Conservation (phyloP, 2,113 vertebrate genomes). For the Percina caprodes region DNA sequence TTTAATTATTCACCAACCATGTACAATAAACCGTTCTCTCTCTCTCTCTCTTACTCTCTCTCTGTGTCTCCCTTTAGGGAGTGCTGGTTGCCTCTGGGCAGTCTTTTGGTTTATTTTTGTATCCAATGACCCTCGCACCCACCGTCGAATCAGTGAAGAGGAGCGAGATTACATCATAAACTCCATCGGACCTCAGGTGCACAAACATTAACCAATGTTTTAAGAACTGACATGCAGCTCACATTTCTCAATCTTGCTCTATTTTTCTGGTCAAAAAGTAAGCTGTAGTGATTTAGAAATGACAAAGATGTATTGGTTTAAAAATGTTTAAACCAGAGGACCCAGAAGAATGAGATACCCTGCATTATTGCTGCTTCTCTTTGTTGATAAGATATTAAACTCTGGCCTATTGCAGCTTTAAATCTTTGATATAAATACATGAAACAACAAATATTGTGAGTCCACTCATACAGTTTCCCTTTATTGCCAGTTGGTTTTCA, state of each 20-base stretch:
- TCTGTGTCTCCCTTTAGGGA: slow-evolving; percentile 76
- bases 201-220: not conserved
- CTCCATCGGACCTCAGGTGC: slow-evolving; percentile 82
- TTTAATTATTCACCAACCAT: not conserved
- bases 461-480: not conserved
- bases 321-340: not conserved
- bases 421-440: not conserved
- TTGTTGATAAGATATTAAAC: too few species aligned
- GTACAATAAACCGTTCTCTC: not conserved
- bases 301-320: not conserved
- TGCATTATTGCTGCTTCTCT: not conserved
- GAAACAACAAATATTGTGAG: not conserved
- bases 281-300: not conserved
- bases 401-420: not conserved
- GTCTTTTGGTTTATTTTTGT: slow-evolving; percentile 86
- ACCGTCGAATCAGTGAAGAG: slow-evolving; percentile 83
- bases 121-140: slow-evolving; percentile 84
- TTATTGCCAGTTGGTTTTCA: not conserved
- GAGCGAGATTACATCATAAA: slow-evolving; percentile 86
- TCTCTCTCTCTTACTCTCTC: slow-evolving; percentile 16
- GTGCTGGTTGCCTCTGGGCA: slow-evolving; percentile 82
- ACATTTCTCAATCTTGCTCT: not conserved
- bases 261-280: not conserved
- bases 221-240: not conserved
- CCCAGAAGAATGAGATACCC: not conserved